Evolutionary conservation across 2,797 vertebrate species (phyloP).

Genomic region (Melanotaenia trifasciata): DNA sequence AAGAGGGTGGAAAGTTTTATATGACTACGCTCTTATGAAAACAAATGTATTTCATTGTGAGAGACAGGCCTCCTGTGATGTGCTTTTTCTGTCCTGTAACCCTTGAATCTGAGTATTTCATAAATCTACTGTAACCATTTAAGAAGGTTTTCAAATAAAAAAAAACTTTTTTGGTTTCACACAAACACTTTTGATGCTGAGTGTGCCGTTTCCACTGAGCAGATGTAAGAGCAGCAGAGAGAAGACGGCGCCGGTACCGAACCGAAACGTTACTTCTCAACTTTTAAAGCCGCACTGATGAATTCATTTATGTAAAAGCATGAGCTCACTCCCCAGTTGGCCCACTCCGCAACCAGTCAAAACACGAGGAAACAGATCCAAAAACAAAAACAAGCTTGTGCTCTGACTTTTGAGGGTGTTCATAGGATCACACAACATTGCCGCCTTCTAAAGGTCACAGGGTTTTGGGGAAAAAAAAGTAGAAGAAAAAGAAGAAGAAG

Average conservation of each 20-base stretch:
- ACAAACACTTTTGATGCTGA: slow-evolving; percentile 26
- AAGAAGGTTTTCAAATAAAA: slow-evolving; percentile 27
- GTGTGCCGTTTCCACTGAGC: slow-evolving; percentile 18
- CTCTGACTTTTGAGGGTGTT: slow-evolving; percentile 54
- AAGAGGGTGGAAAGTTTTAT: slow-evolving; percentile 74
- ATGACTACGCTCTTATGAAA: slow-evolving; percentile 54
- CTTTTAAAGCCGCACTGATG: slow-evolving; percentile 49
- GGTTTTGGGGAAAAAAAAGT: slow-evolving; percentile 49
- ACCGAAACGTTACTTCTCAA: slow-evolving; percentile 5
- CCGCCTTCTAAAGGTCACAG: slow-evolving; percentile 68
- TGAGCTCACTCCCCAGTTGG: slow-evolving; percentile 62
- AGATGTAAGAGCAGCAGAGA: slow-evolving; percentile 27
- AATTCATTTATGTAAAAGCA: slow-evolving; percentile 59
- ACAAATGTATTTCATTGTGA: slow-evolving; percentile 61
- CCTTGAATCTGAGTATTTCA: slow-evolving; percentile 30
- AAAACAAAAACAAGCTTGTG: slow-evolving; percentile 74
- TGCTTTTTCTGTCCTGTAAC: slow-evolving; percentile 48
- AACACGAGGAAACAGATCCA: slow-evolving; percentile 69
- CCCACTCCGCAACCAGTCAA: slow-evolving; percentile 65
- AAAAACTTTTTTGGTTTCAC: slow-evolving; percentile 10
- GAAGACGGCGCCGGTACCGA: background rate
- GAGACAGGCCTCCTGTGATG: slow-evolving; percentile 51
- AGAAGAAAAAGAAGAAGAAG: too few relatives aligned
- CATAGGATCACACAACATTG: slow-evolving; percentile 60
- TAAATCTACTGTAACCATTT: slow-evolving; percentile 30